Evolutionary conservation across 2,888 invertebrate genomes (phyloP).

Genomic region (Agonopterix arenella): DNA sequence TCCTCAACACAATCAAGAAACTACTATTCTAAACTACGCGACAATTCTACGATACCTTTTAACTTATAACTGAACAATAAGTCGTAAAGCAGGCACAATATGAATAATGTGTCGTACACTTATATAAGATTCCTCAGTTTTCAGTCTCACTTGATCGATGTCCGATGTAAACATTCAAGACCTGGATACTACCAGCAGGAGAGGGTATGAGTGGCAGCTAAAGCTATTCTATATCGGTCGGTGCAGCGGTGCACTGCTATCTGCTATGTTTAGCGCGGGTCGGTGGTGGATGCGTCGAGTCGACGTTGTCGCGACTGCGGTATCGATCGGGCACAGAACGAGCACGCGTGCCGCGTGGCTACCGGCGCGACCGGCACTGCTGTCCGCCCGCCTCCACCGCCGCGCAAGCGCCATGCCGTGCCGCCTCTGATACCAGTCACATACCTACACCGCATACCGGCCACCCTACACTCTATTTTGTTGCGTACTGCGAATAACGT

Average conservation of each 20-base stretch:
- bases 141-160: constrained; percentile 13
- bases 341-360: constrained; percentile 66
- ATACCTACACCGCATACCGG: constrained; percentile 8
- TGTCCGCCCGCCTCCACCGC: constrained; percentile 40
- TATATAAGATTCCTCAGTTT: constrained; percentile 19
- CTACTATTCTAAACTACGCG: constrained; percentile 1
- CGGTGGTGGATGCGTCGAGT: constrained; percentile 8
- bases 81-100: constrained; percentile 7
- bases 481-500: background rate
- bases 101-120: constrained; percentile 18
- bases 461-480: constrained; percentile 4
- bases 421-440: constrained; percentile 8
- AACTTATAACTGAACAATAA: constrained; percentile 7
- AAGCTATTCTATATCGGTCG: constrained; percentile 30
- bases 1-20: background rate
- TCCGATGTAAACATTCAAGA: constrained; percentile 15
- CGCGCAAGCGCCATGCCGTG: constrained; percentile 28
- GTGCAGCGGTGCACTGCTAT: constrained; percentile 62
- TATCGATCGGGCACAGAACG: constrained; percentile 37
- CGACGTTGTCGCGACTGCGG: constrained; percentile 18
- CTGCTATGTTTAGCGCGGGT: constrained; percentile 52
- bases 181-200: constrained; percentile 17
- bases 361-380: constrained; percentile 71
- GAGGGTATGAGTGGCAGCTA: constrained; percentile 25
- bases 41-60: background rate